Conservation (phyloP, 1,140 invertebrate species). For the Danaus melanippus region DNA sequence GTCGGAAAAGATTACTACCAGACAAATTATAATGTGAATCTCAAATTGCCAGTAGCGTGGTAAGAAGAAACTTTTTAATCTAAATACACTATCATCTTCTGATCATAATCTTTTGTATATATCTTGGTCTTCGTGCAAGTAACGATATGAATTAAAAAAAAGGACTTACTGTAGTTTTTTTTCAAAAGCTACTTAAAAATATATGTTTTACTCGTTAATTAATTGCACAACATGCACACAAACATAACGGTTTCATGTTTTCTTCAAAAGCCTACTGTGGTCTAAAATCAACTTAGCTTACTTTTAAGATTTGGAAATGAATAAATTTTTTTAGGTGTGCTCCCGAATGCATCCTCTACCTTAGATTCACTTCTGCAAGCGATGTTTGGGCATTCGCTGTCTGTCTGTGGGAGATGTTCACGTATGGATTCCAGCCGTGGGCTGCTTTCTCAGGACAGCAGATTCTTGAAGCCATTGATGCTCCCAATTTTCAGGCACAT, state of each 20-base stretch:
- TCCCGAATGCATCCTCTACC: slow-evolving; percentile 96
- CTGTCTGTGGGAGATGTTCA: slow-evolving; percentile 99
- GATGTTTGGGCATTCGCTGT: slow-evolving; percentile 99
- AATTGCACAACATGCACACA: too few relatives aligned
- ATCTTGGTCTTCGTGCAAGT: too few relatives aligned
- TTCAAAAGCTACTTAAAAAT: not conserved
- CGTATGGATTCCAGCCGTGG: slow-evolving; percentile 98
- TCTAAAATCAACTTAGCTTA: too few relatives aligned
- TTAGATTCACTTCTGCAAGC: slow-evolving; percentile 95
- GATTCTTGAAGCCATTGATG: slow-evolving; percentile 96
- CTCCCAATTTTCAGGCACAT: slow-evolving; percentile 84
- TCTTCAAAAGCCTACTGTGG: too few relatives aligned
- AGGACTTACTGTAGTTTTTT: too few relatives aligned
- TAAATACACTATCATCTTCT: slow-evolving; percentile 3
- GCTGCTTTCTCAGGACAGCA: slow-evolving; percentile 95
- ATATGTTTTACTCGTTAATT: slow-evolving; percentile 2
- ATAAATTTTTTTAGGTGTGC: slow-evolving; percentile 81
- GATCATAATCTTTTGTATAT: too few relatives aligned
- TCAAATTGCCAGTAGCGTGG: slow-evolving; percentile 98
- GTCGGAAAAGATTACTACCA: slow-evolving; percentile 99
- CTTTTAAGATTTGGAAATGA: not conserved
- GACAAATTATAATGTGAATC: slow-evolving; percentile 97
- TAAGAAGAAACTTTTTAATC: slow-evolving; percentile 56
- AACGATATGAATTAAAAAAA: too few relatives aligned
- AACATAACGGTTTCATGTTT: too few relatives aligned